These are phyloP conservation scores for Reticulitermes speratus DNA, from an alignment of 1,140 invertebrate genomes.

Conservation along the genomic window DNA sequence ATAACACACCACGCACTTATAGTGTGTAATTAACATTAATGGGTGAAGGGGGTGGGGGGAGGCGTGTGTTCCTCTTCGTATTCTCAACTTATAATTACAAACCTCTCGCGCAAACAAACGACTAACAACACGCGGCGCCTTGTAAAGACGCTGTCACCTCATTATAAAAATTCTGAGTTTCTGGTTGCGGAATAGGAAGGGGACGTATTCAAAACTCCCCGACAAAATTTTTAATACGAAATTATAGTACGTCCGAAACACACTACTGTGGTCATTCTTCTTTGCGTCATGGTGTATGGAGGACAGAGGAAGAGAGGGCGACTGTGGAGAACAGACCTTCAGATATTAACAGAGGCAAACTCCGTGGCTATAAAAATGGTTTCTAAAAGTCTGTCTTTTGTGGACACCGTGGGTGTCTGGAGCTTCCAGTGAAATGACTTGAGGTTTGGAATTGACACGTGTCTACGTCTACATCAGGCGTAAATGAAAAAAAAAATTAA, in stretches of 20 bases:
- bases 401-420: too few relatives aligned
- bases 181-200: neutral
- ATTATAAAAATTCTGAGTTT: constrained; percentile 2
- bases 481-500: too few relatives aligned
- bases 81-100: neutral
- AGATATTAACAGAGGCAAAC: too few relatives aligned
- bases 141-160: constrained; percentile 12
- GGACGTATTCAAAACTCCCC: neutral
- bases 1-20: neutral
- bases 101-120: neutral
- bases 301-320: too few relatives aligned
- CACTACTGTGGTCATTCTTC: neutral
- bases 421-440: too few relatives aligned
- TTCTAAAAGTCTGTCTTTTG: too few relatives aligned
- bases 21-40: constrained; percentile 11
- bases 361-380: too few relatives aligned
- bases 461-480: too few relatives aligned
- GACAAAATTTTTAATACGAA: neutral
- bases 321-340: too few relatives aligned
- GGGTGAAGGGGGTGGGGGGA: neutral
- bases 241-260: neutral
- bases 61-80: neutral
- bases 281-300: neutral
- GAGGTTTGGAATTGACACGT: too few relatives aligned
- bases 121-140: neutral